A percentile compares a stretch with the other conserved stretches of the same genome.
These are phyloP conservation scores for Rhodophaea formosa DNA, from an alignment of 2,888 invertebrate species.

Conservation along the genomic window DNA sequence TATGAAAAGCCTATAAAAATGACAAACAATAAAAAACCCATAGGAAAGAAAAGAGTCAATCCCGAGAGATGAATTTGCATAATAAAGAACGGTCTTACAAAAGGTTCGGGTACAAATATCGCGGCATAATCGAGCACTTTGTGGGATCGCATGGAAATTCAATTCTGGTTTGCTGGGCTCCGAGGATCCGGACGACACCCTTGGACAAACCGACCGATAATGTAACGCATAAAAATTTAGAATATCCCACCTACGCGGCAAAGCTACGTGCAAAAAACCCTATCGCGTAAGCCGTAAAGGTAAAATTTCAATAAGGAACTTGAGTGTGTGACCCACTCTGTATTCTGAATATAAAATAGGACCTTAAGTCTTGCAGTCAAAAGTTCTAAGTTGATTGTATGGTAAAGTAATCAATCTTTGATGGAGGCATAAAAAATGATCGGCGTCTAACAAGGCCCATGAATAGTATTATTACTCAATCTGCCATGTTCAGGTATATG, in stretches of 20 bases:
- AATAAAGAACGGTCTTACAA: constrained; percentile 52
- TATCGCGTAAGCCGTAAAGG: background rate
- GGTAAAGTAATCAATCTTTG: background rate
- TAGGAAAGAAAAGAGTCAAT: constrained; percentile 47
- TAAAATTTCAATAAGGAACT: background rate
- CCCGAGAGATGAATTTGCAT: constrained; percentile 59
- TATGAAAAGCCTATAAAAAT: constrained; percentile 28
- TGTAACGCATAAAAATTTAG: constrained; percentile 15
- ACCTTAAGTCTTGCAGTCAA: background rate
- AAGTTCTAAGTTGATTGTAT: background rate
- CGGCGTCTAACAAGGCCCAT: background rate
- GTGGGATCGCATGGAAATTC: constrained; percentile 46
- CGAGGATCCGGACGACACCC: constrained; percentile 6
- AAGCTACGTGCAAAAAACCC: background rate
- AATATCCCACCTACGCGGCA: background rate
- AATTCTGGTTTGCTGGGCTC: constrained; percentile 43
- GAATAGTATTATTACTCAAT: constrained; percentile 12
- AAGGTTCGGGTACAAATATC: constrained; percentile 59
- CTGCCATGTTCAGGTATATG: background rate
- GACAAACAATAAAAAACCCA: constrained; percentile 34
- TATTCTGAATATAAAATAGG: background rate
- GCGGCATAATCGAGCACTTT: constrained; percentile 57
- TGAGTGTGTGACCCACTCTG: background rate
- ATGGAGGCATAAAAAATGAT: constrained; percentile 8
- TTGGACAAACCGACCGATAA: constrained; percentile 17